These are phyloP conservation scores for Oligia fasciuncula DNA, from an alignment of 2,888 invertebrate genomes.

Conservation along the genomic window DNA sequence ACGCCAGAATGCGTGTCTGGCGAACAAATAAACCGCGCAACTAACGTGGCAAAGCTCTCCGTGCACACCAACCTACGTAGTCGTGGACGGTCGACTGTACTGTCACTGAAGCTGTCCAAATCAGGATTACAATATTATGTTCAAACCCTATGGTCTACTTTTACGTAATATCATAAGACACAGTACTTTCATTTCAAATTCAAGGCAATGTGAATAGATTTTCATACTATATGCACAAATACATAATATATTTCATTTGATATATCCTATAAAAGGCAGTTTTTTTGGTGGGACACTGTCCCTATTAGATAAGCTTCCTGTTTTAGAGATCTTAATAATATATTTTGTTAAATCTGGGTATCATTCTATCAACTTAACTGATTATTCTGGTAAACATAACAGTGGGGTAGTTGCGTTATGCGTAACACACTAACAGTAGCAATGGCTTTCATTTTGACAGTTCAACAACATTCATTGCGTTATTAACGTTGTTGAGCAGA, in stretches of 20 bases:
- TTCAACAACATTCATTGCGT: too few species aligned
- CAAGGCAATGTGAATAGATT: constrained; percentile 28
- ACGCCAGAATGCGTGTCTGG: too few species aligned
- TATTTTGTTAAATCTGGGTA: neutral
- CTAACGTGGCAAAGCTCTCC: neutral
- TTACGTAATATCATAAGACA: constrained; percentile 39
- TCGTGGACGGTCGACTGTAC: neutral
- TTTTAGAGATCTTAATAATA: neutral
- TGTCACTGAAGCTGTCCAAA: neutral
- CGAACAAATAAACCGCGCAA: neutral
- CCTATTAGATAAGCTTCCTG: neutral
- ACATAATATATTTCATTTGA: neutral
- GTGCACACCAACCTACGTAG: neutral
- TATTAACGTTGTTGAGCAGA: neutral
- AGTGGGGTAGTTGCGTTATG: too few species aligned
- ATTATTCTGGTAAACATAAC: neutral
- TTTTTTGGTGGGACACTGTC: neutral
- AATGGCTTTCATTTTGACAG: too few species aligned
- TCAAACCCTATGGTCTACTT: neutral
- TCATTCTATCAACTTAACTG: neutral
- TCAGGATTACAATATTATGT: constrained; percentile 14
- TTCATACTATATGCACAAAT: neutral
- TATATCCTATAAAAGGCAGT: neutral
- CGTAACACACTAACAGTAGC: too few species aligned
- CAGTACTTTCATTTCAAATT: constrained; percentile 18